Conservation (phyloP, 2,888 invertebrate species). For the Mantis religiosa region DNA sequence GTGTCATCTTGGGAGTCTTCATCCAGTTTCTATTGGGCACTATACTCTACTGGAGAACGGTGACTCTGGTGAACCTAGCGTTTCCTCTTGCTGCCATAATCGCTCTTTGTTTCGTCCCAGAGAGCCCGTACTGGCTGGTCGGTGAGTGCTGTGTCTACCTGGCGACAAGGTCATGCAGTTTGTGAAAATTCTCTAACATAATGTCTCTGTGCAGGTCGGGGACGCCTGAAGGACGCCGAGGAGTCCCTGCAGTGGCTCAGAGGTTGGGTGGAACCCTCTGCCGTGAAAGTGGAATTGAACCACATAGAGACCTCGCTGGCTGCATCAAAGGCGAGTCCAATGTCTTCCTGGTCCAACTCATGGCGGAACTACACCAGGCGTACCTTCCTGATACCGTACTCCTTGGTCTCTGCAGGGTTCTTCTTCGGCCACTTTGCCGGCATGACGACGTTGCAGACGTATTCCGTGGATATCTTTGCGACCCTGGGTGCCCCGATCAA, state of each 20-base stretch:
- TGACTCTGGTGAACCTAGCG: constrained; percentile 57
- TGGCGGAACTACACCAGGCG: constrained; percentile 35
- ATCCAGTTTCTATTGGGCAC: constrained; percentile 71
- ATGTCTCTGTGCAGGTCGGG: constrained; percentile 18
- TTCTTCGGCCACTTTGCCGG: constrained; percentile 74
- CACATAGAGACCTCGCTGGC: constrained; percentile 4
- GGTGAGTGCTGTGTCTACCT: neutral
- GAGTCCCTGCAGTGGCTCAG: constrained; percentile 67
- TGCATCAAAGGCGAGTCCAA: neutral
- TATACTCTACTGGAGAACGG: constrained; percentile 49
- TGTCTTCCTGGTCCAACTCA: neutral
- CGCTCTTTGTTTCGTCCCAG: constrained; percentile 68
- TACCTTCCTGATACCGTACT: constrained; percentile 65
- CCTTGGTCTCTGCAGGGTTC: constrained; percentile 62
- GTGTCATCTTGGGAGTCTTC: constrained; percentile 71
- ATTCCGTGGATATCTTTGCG: constrained; percentile 34
- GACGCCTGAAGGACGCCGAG: constrained; percentile 29
- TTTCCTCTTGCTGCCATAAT: constrained; percentile 50
- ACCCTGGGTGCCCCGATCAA: constrained; percentile 67
- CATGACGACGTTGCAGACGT: constrained; percentile 61
- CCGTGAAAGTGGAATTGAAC: constrained; percentile 53
- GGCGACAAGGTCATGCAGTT: neutral
- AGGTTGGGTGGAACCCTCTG: constrained; percentile 53
- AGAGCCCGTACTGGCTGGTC: constrained; percentile 78
- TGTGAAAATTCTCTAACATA: neutral